phyloP scores from a whole-genome alignment of 2,113 vertebrate species.

The Pseudorasbora parva region DNA sequence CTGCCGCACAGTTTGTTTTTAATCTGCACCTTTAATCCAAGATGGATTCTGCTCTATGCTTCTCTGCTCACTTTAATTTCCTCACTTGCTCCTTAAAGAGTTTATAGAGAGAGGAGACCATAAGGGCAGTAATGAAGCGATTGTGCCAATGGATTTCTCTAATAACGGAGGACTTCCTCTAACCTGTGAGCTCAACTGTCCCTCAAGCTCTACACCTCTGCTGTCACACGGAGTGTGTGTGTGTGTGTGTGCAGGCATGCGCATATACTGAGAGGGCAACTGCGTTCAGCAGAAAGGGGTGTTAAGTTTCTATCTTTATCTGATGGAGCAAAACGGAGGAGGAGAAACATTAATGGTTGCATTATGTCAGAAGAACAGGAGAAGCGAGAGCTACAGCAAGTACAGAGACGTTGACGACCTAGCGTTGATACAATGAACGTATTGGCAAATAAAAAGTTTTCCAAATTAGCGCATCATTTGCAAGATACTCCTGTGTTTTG shows the following conservation, averaged over 20 bases:
- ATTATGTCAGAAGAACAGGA: neutral
- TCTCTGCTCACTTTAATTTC: constrained; percentile 61
- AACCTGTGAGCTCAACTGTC: neutral
- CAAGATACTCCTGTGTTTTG: neutral
- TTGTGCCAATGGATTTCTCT: constrained; percentile 36
- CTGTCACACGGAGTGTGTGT: neutral
- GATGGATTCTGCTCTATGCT: constrained; percentile 53
- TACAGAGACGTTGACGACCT: too few species aligned
- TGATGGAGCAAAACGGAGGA: neutral
- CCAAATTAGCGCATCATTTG: neutral
- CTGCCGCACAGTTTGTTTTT: constrained; percentile 35
- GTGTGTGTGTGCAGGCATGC: neutral
- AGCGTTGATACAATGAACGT: neutral
- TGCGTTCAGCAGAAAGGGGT: neutral
- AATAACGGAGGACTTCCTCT: constrained; percentile 20
- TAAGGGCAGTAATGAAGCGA: constrained; percentile 30
- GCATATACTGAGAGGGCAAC: neutral
- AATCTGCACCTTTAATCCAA: constrained; percentile 54
- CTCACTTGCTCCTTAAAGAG: constrained; percentile 41
- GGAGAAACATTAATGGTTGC: neutral
- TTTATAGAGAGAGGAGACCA: constrained; percentile 20
- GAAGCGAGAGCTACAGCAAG: neutral
- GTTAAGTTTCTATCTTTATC: neutral
- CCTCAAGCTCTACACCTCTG: neutral
- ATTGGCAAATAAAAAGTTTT: neutral